Evolutionary conservation across 2,113 vertebrate species (phyloP).

Genomic region (Alaudala cheleensis): DNA sequence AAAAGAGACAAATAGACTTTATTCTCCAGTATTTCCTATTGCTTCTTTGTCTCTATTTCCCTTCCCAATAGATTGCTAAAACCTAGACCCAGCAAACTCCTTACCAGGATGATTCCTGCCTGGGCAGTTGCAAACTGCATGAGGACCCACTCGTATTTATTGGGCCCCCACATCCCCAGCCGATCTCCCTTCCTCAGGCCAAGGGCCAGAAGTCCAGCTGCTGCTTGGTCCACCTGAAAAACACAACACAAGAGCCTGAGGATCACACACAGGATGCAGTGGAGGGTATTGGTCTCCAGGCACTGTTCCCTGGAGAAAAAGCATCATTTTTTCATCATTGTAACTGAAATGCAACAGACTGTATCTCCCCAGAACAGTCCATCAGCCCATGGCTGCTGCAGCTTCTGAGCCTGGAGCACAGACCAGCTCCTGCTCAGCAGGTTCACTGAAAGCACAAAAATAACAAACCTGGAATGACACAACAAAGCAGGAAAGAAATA

Average conservation of each 20-base stretch:
- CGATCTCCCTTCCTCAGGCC: conserved; percentile 88
- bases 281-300: neutral
- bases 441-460: neutral
- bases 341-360: neutral
- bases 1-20: neutral
- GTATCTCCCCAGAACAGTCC: neutral
- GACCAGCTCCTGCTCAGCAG: neutral
- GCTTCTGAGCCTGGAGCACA: neutral
- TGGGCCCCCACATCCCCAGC: conserved; percentile 93
- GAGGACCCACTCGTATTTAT: conserved; percentile 89
- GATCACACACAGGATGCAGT: neutral
- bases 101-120: conserved; percentile 93
- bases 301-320: neutral
- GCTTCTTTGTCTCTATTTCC: neutral
- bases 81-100: neutral
- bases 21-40: neutral
- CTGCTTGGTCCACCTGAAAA: conserved; percentile 85
- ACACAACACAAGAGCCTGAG: neutral
- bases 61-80: neutral
- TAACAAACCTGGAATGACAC: neutral
- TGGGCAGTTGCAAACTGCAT: conserved; percentile 90
- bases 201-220: conserved; percentile 88
- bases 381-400: neutral
- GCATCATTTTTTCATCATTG: neutral
- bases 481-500: neutral